Conservation (phyloP, 2,888 invertebrate species). For the Melanostoma scalare region DNA sequence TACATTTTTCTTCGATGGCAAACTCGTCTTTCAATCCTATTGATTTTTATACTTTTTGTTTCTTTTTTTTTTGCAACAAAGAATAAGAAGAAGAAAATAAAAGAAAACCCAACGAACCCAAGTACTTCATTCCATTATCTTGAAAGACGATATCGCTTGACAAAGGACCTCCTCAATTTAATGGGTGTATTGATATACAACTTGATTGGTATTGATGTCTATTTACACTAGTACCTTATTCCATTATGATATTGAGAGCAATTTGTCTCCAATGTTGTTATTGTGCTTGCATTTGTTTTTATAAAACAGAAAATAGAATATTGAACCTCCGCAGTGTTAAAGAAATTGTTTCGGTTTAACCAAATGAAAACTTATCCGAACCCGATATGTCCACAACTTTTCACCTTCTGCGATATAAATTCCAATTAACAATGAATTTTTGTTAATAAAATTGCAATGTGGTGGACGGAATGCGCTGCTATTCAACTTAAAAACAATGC, state of each 20-base stretch:
- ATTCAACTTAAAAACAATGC: neutral
- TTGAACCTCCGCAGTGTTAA: too few relatives aligned
- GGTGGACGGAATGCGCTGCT: neutral
- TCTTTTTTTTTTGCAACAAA: too few relatives aligned
- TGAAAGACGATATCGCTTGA: constrained; percentile 1
- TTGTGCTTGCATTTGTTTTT: too few relatives aligned
- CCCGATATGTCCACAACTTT: constrained; percentile 7
- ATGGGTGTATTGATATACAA: constrained; percentile 2
- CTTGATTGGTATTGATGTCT: neutral
- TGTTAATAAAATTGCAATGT: constrained; percentile 36
- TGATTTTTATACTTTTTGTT: too few relatives aligned
- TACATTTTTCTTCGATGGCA: too few relatives aligned
- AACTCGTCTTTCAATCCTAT: too few relatives aligned
- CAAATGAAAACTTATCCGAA: neutral
- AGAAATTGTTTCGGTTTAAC: neutral
- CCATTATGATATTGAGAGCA: neutral
- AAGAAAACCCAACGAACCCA: too few relatives aligned
- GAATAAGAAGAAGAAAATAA: too few relatives aligned
- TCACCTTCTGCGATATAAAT: constrained; percentile 22
- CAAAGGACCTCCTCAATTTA: neutral
- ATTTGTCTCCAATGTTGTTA: too few relatives aligned
- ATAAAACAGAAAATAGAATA: too few relatives aligned
- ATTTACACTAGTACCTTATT: neutral
- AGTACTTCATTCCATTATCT: constrained; percentile 16
- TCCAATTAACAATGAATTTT: constrained; percentile 15